Conservation (phyloP, 2,113 vertebrate genomes). For the Rhynchomys soricoides region DNA sequence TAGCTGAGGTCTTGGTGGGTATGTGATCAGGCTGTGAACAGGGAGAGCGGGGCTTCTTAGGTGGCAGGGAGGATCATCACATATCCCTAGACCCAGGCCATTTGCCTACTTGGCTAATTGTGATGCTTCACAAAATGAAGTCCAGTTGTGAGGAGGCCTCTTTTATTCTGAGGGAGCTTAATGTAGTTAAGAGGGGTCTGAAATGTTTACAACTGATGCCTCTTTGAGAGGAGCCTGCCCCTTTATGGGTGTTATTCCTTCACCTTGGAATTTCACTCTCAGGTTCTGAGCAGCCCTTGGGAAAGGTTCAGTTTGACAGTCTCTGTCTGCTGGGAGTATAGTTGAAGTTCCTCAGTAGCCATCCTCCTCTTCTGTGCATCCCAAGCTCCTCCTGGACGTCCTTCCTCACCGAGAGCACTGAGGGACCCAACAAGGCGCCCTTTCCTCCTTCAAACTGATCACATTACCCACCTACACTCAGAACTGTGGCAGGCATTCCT, state of each 20-base stretch:
- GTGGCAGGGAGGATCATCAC: background rate
- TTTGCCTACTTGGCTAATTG: background rate
- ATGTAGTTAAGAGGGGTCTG: background rate
- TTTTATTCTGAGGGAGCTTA: background rate
- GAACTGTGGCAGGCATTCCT: background rate
- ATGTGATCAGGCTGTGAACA: background rate
- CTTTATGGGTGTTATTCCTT: background rate
- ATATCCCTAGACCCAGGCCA: background rate
- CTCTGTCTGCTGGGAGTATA: background rate
- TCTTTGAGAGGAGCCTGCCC: background rate
- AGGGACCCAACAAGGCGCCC: background rate
- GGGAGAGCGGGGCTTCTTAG: background rate
- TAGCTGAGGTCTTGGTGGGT: background rate
- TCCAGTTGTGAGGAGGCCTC: background rate
- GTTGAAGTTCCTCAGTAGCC: no score
- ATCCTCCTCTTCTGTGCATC: rapidly evolving
- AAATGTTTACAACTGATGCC: background rate
- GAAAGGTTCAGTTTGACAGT: background rate
- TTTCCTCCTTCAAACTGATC: background rate
- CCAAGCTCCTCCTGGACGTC: background rate
- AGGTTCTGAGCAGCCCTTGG: background rate
- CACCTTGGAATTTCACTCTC: background rate
- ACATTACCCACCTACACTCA: background rate
- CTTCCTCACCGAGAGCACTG: background rate
- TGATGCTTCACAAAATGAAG: background rate